A percentile compares a stretch with the other conserved stretches of the same genome.
Evolutionary conservation across 2,797 vertebrate species (phyloP).

Genomic region (Xiphophorus birchmanni): DNA sequence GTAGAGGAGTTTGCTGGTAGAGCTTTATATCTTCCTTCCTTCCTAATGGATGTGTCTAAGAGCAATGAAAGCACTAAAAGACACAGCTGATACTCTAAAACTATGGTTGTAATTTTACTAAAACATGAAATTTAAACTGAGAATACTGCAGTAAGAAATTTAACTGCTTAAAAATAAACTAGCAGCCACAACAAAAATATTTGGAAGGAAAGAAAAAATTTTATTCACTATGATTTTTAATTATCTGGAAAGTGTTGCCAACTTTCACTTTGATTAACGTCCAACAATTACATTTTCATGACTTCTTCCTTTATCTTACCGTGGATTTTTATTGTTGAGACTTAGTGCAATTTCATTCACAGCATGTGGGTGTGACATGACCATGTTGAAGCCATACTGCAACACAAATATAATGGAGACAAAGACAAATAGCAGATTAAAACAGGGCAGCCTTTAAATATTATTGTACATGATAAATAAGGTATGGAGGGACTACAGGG

Average conservation of each 20-base stretch:
- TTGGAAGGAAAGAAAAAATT: neutral
- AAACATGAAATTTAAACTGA: neutral
- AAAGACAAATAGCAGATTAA: conserved; percentile 46
- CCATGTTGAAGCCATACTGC: conserved; percentile 99
- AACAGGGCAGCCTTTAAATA: conserved; percentile 27
- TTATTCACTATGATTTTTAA: neutral
- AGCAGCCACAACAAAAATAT: neutral
- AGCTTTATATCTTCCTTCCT: neutral
- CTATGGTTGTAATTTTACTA: neutral
- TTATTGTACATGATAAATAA: conserved; percentile 51
- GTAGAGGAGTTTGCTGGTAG: neutral
- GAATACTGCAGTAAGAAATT: neutral
- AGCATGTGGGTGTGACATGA: conserved; percentile 97
- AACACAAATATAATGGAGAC: conserved; percentile 40
- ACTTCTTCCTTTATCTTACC: conserved; percentile 76
- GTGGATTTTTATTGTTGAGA: conserved; percentile 96
- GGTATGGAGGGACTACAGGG: conserved; percentile 36
- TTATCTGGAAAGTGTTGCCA: neutral
- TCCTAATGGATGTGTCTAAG: conserved; percentile 35
- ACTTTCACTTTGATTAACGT: neutral
- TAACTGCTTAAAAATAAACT: neutral
- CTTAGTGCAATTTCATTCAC: conserved; percentile 99
- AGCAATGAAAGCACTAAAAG: conserved; percentile 54
- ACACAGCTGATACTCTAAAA: conserved; percentile 46
- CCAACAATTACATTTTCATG: neutral